phyloP scores from a whole-genome alignment of 2,113 vertebrate species.

The Ailurus styani region DNA sequence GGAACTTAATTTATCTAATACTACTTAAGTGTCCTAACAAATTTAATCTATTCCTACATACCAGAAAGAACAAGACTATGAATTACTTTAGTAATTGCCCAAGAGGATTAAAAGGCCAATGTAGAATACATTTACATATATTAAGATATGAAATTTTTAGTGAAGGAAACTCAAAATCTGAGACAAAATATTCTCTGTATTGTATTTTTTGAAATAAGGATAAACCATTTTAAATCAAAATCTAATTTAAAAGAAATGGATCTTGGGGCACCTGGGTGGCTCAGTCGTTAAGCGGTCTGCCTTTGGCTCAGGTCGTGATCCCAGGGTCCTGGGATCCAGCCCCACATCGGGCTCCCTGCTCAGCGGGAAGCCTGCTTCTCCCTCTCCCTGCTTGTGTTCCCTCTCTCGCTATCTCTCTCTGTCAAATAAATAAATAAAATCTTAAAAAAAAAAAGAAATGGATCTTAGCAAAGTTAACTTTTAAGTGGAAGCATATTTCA shows the following conservation, averaged over 20 bases:
- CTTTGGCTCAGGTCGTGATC: no score
- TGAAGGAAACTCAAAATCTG: slow-evolving; percentile 42
- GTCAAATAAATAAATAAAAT: no score
- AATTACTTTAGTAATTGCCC: slow-evolving; percentile 63
- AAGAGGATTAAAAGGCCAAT: slow-evolving; percentile 59
- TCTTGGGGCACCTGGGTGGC: no score
- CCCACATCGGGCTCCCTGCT: no score
- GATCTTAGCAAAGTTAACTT: slow-evolving; percentile 20
- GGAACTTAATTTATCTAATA: slow-evolving; percentile 53
- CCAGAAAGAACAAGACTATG: slow-evolving; percentile 55
- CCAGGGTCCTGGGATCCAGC: no score
- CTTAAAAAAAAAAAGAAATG: slow-evolving; percentile 50
- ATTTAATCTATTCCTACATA: slow-evolving; percentile 68
- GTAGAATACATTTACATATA: slow-evolving; percentile 64
- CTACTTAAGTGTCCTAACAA: slow-evolving; percentile 54
- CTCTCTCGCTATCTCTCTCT: no score
- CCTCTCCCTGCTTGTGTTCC: no score
- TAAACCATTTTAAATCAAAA: slow-evolving; percentile 42
- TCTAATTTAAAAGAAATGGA: slow-evolving; percentile 42
- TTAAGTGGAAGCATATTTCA: slow-evolving; percentile 6
- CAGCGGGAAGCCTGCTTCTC: no score
- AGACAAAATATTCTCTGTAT: slow-evolving; percentile 6
- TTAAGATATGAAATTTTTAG: slow-evolving; percentile 59
- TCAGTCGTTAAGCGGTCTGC: no score
- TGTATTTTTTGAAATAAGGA: slow-evolving; percentile 23